phyloP scores from a whole-genome alignment of 92 coral and sea anemone species.

The Parazoanthus atlanticus region DNA sequence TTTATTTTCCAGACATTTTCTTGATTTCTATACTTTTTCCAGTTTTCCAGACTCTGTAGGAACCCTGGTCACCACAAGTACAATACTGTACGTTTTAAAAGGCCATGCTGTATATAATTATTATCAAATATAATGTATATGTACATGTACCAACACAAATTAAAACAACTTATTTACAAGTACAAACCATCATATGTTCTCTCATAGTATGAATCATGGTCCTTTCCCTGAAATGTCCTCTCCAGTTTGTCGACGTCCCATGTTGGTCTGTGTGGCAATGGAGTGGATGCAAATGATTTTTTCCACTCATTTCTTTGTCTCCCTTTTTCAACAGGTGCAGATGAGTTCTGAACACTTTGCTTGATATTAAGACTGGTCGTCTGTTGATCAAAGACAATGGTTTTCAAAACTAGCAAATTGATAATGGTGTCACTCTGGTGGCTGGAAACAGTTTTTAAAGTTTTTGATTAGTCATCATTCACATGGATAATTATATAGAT shows the following conservation, averaged over 20 bases:
- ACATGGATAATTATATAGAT: too few species aligned
- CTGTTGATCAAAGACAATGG: not conserved
- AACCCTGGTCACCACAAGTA: too few species aligned
- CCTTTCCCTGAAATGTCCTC: constrained; percentile 12
- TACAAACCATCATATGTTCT: constrained; percentile 31
- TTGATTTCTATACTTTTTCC: too few species aligned
- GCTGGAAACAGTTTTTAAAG: not conserved
- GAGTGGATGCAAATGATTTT: constrained; percentile 12
- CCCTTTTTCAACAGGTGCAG: not conserved
- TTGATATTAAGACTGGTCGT: constrained; percentile 3
- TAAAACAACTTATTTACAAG: not conserved
- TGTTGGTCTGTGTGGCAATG: constrained; percentile 9
- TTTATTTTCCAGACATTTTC: too few species aligned
- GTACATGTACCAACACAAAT: not conserved
- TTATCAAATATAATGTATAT: not conserved
- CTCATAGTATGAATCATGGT: not conserved
- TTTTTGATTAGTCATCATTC: too few species aligned
- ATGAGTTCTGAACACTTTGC: not conserved
- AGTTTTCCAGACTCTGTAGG: too few species aligned
- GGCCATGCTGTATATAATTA: not conserved
- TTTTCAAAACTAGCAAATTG: not conserved
- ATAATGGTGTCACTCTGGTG: not conserved
- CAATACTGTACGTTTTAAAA: too few species aligned
- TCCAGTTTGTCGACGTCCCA: constrained; percentile 32
- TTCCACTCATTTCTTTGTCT: not conserved